Conservation (phyloP, 2,888 invertebrate genomes). For the Agrochola circellaris region DNA sequence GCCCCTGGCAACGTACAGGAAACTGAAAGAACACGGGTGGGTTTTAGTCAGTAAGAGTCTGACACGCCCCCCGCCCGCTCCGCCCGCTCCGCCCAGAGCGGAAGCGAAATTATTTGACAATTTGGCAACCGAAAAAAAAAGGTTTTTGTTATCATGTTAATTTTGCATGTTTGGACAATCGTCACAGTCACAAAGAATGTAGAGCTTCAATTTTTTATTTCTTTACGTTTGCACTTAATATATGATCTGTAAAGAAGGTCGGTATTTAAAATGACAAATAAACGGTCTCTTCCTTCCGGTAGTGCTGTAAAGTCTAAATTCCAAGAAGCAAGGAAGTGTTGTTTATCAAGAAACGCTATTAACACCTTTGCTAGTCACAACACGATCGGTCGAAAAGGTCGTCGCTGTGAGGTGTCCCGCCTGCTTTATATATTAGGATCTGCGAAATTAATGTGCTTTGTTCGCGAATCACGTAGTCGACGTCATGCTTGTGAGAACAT, state of each 20-base stretch:
- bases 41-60: no score
- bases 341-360: conserved; percentile 49
- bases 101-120: no score
- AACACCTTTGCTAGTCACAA: conserved; percentile 57
- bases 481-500: conserved; percentile 56
- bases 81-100: no score
- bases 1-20: no score
- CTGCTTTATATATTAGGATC: conserved; percentile 47
- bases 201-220: not conserved
- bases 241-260: conserved; percentile 34
- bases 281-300: conserved; percentile 58
- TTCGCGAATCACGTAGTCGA: conserved; percentile 60
- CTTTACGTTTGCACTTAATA: not conserved
- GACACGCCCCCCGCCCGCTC: no score
- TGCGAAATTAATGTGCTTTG: conserved; percentile 57
- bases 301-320: conserved; percentile 34
- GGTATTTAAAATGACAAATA: conserved; percentile 36
- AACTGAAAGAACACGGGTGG: no score
- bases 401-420: conserved; percentile 32
- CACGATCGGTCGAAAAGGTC: conserved; percentile 64
- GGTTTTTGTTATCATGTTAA: conserved; percentile 28
- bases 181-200: not conserved
- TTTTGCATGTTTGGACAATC: conserved; percentile 30
- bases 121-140: not conserved
- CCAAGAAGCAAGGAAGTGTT: conserved; percentile 52